Conservation (phyloP, 2,888 invertebrate genomes). For the Eristalinus sepulchralis region DNA sequence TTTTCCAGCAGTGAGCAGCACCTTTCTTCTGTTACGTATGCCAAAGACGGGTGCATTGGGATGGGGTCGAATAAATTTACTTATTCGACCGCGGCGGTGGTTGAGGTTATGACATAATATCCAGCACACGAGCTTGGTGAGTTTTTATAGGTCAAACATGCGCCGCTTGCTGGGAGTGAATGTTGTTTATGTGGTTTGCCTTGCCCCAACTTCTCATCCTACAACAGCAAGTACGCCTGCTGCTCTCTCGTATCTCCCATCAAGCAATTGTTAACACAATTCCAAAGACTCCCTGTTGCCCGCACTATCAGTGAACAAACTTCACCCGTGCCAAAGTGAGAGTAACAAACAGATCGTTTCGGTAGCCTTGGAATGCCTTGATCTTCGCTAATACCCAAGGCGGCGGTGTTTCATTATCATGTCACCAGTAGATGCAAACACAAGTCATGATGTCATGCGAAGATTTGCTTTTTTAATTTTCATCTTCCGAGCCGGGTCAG, state of each 20-base stretch:
- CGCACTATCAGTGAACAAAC: not conserved
- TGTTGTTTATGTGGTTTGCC: not conserved
- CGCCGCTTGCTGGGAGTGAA: not conserved
- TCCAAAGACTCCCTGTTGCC: too few species aligned
- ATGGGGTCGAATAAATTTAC: not conserved
- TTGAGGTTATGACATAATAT: not conserved
- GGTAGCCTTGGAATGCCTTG: not conserved
- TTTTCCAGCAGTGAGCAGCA: not conserved
- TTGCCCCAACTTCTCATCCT: too few species aligned
- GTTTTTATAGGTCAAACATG: not conserved
- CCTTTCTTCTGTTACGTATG: not conserved
- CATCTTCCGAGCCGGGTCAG: constrained; percentile 11
- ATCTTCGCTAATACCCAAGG: not conserved
- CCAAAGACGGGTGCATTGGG: not conserved
- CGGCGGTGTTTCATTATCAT: not conserved
- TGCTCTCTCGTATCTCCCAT: too few species aligned
- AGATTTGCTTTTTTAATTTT: not conserved
- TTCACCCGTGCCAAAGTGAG: not conserved
- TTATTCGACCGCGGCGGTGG: not conserved
- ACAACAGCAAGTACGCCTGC: too few species aligned
- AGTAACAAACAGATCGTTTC: constrained; percentile 3
- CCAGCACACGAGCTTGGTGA: not conserved
- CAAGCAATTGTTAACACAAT: too few species aligned
- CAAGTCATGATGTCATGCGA: constrained; percentile 21
- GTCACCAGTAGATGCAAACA: constrained; percentile 7